phyloP scores from a whole-genome alignment of 2,113 vertebrate species.

The Cavia aperea region DNA sequence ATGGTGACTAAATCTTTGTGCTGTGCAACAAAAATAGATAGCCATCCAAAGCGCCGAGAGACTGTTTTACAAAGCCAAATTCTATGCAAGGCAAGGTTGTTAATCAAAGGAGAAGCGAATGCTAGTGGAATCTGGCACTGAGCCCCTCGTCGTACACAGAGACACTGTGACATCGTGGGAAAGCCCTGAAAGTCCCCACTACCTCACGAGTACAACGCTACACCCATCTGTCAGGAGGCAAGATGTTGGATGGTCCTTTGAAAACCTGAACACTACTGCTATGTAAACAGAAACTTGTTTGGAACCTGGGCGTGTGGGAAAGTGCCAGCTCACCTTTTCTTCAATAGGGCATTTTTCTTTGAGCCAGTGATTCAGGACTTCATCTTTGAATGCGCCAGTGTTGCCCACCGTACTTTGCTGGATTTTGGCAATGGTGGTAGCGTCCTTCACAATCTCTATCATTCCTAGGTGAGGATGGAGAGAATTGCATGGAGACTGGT shows the following conservation, averaged over 20 bases:
- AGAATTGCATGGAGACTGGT: neutral
- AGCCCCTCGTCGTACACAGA: neutral
- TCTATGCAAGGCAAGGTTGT: constrained; percentile 51
- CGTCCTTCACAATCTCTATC: constrained; percentile 98
- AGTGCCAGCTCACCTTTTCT: constrained; percentile 83
- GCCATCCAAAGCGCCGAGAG: constrained; percentile 1
- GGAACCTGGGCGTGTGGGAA: neutral
- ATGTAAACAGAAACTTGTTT: neutral
- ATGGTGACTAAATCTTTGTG: constrained; percentile 16
- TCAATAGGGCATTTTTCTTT: constrained; percentile 91
- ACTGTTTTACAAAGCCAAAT: constrained; percentile 41
- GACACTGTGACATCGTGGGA: neutral
- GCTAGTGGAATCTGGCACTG: neutral
- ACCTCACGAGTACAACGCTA: neutral
- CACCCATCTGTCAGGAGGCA: neutral
- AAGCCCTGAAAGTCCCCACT: neutral
- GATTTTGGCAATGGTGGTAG: constrained; percentile 98
- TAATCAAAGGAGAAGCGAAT: constrained; percentile 48
- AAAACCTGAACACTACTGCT: neutral
- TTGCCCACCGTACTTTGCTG: constrained; percentile 98
- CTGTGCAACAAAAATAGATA: constrained; percentile 12
- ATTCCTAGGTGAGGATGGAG: constrained; percentile 81
- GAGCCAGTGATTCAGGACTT: constrained; percentile 96
- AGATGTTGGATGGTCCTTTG: neutral
- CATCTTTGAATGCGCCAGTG: constrained; percentile 96